These are phyloP conservation scores for Leptinotarsa tumamoca DNA, from an alignment of 2,888 invertebrate species.

Conservation along the genomic window DNA sequence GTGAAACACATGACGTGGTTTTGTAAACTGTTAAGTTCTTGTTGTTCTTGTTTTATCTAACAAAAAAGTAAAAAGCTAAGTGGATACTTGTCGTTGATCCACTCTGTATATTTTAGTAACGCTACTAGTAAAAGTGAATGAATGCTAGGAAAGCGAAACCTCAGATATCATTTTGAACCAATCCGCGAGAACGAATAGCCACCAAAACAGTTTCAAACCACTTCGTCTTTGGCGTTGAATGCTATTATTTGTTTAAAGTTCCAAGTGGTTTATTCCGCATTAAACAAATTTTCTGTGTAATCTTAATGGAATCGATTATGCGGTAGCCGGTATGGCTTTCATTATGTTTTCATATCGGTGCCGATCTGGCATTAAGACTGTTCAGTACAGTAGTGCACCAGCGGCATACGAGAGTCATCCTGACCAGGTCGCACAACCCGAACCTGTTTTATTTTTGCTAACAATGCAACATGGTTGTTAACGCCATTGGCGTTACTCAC, in stretches of 20 bases:
- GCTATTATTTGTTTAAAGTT: constrained; percentile 1
- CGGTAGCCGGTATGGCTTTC: constrained; percentile 31
- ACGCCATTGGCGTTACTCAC: constrained; percentile 27
- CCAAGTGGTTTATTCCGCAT: neutral
- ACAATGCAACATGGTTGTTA: constrained; percentile 37
- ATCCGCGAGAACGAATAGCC: neutral
- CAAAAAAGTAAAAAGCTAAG: too few species aligned
- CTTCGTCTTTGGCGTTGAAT: neutral
- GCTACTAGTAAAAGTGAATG: too few species aligned
- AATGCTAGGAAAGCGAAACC: too few species aligned
- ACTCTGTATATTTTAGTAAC: too few species aligned
- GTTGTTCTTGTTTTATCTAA: too few species aligned
- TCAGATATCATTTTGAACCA: neutral
- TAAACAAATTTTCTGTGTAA: neutral
- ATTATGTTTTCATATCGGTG: constrained; percentile 37
- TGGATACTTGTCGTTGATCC: too few species aligned
- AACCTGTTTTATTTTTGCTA: constrained; percentile 43
- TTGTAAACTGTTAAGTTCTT: too few species aligned
- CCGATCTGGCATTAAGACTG: constrained; percentile 34
- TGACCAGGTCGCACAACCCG: constrained; percentile 41
- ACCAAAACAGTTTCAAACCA: neutral
- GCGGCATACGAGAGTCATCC: constrained; percentile 29
- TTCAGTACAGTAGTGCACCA: constrained; percentile 36
- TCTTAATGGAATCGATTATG: constrained; percentile 22
- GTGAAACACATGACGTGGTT: too few species aligned